These are phyloP conservation scores for Todus mexicanus DNA, from an alignment of 2,797 vertebrate genomes.

Conservation along the genomic window DNA sequence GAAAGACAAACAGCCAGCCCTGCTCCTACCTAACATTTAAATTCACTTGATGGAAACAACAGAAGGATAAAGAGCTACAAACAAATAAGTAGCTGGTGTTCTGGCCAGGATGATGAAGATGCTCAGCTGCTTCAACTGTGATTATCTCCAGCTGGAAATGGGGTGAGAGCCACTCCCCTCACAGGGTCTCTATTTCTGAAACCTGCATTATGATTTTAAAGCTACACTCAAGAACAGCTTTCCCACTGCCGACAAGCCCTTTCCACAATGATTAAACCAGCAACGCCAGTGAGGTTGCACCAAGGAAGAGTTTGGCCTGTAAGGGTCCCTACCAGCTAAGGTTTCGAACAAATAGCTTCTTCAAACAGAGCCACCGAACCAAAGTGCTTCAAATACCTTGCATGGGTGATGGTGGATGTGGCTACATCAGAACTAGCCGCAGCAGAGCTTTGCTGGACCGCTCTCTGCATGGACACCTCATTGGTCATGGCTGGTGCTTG, in stretches of 20 bases:
- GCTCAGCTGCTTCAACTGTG: neutral
- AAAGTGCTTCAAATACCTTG: rapidly evolving
- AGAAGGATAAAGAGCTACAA: neutral
- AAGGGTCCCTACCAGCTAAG: neutral
- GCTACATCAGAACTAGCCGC: neutral
- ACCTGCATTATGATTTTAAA: neutral
- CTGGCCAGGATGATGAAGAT: neutral
- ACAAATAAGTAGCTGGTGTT: neutral
- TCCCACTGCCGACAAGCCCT: neutral
- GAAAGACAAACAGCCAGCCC: neutral
- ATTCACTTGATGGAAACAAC: neutral
- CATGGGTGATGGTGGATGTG: neutral
- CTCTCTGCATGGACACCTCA: neutral
- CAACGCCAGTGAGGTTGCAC: neutral
- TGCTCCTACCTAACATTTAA: neutral
- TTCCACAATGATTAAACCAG: neutral
- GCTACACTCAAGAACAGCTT: neutral
- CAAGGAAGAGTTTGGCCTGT: neutral
- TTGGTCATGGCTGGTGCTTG: rapidly evolving
- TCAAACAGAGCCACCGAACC: neutral
- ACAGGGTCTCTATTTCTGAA: neutral
- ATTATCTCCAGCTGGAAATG: neutral
- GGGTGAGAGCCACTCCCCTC: neutral
- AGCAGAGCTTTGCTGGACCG: neutral
- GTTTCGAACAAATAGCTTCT: neutral